Base-by-base conservation (phyloP, 2,888 invertebrate genomes). In the Luperina testacea region DNA sequence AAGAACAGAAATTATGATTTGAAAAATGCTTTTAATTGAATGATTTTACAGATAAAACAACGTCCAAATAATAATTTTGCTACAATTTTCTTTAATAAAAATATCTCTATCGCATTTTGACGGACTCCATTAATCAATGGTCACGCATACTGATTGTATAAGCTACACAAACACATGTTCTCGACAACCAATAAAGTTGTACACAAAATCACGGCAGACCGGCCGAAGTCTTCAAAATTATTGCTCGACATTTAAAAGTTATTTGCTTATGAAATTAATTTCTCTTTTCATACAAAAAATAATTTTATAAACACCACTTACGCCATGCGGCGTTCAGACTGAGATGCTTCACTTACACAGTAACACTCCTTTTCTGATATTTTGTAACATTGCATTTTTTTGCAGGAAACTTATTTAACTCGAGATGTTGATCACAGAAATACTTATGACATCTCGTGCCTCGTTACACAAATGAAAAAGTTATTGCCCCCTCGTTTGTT, bases 161-260 rank as follows among this genome's bases (percentile, higher is more conserved):
- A 80, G 72, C 59, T 87, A 85, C 71, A 84, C 68, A 76, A 81
- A 80, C 77, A 42, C 78, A 89, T 82, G 73, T 82, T 80, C 69
- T 77, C 75, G 73, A 89, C 88, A 88, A 88, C 83, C 90, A 90
- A 87, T 90, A 91, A 86, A 87, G 88, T 90, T 88, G 87, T 82
- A 85, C 77, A 87, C 83, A 86, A 80, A 89, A 87, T 83, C 85
- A 89, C 87, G 83, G 84, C 94, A 94, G 95, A 94, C 95, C 95
- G 94, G 94, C 94, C 89, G 80, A 94, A 95, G 94, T 95, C 95
- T 92, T 91, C 85, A 83, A 92, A 93, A 94, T 94, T 96, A 96
- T 96, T 96, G 96, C 95, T 96, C 86, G 83, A 91, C 88, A 90
- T 93, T 93, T 75, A 82, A 80, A 82, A 90, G 81, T 92, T 91